These are phyloP conservation scores for Dendronephthya gigantea DNA, from an alignment of 64 coral and sea anemone genomes.

Conservation along the genomic window DNA sequence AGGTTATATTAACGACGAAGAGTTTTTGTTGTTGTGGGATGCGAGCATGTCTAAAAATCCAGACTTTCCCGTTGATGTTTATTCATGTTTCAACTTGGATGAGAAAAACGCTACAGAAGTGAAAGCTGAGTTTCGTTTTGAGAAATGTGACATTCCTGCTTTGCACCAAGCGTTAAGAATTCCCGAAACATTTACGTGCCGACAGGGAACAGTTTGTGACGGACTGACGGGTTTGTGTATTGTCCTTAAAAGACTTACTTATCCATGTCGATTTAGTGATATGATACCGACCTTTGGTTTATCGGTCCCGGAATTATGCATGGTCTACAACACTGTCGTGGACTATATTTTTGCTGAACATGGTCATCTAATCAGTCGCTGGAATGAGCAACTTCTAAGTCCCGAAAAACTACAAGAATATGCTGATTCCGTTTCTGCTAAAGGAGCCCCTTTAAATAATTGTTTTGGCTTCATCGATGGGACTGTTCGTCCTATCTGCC, in stretches of 20 bases:
- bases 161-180: not conserved
- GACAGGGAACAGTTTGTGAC: not conserved
- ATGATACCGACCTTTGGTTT: constrained; percentile 1
- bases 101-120: not conserved
- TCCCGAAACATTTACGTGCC: not conserved
- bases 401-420: constrained; percentile 6
- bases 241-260: not conserved
- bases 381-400: not conserved
- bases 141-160: not conserved
- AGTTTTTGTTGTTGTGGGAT: constrained; percentile 10
- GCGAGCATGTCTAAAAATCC: not conserved
- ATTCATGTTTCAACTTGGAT: too few species aligned
- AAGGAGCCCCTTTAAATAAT: not conserved
- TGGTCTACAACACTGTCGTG: constrained; percentile 8
- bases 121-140: constrained; percentile 1
- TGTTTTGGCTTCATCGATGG: too few species aligned
- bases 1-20: not conserved
- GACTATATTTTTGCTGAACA: constrained; percentile 8
- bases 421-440: not conserved
- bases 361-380: not conserved
- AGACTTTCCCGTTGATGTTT: not conserved
- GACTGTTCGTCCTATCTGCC: constrained; percentile 2
- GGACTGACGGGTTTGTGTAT: constrained; percentile 1
- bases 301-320: not conserved
- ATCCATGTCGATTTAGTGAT: constrained; percentile 3